Evolutionary conservation across 2,797 vertebrate genomes (phyloP), one percentile per base, ranked within the genome.

Genomic region (Leptatherina wallacei): DNA sequence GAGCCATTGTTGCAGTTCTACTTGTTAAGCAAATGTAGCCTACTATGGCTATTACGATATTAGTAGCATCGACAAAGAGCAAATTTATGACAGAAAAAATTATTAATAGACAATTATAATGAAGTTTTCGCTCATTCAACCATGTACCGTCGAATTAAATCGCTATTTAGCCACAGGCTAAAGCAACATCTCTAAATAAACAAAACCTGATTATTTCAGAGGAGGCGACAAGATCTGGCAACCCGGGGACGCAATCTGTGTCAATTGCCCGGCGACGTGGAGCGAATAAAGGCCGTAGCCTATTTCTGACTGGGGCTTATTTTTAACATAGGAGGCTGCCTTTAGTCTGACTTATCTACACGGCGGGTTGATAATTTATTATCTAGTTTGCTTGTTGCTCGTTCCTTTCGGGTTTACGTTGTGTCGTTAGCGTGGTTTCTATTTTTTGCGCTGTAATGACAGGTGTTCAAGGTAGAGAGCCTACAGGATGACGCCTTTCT

Each of bases 161-260:
- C 2, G 8, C 7, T 3, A 13, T 18, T 18, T 11, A 2, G 9
- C 32, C 5, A 4, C 35, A 22, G 13, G 32, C 32, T 42, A 22
- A 1, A 29, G 12, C 1, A 16, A 30, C 29, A 1, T 9, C 4
- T 33, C 16, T 24, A 11, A 54, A 52, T 38, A 4, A 13, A 6
- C 27, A 57, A 61, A 51, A 6, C 12, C 35, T 12, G 27, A 55
- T 56, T 54, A 29, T 78, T 84, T 61, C 33, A 0, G 35, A 14
- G 78, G 80, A 74, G 59, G 38, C 14, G 1, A 30, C 66, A 0
- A 1, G 4, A 94, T 40, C 87, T 95, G 94, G 94, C 94, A 95
- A 95, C 93, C 86, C 71, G 20, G 14, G 74, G 85, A 89, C 88
- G 86, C 91, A 91, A 90, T 91, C 93, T 87, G 88, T 92, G 92